Base-by-base conservation (phyloP, 2,888 invertebrate species). In the Beris chalybata region DNA sequence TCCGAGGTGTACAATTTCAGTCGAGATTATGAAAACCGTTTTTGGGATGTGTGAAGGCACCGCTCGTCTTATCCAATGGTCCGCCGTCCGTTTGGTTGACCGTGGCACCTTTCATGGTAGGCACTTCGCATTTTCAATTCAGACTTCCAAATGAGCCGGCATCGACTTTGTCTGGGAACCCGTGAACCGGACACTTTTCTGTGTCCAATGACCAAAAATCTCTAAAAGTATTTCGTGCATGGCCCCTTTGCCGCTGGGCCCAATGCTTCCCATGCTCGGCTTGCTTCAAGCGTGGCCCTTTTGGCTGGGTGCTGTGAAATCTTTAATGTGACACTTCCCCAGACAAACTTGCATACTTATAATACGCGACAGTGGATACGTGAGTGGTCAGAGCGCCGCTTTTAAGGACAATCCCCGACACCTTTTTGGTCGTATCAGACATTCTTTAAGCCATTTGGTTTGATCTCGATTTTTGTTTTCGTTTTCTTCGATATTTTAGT, bases 321-420 rank as follows among this genome's bases (percentile, higher is more conserved):
- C 43, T 64, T 53, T 48, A 31, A 48, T 50, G 56, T 58, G 65
- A 64, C 67, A 64, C 58, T 57, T 65, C 67, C 63, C 64, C 43
- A 58, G 64, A 52, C 38, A 38, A 38, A 38, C 38, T 38, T 38
- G 38, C 38, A 38, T 38, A 38, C 38, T 38, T 38, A 38, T 38
- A 38, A 38, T 38, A 38, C 38, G 38, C 5, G 38, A 48, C 67
- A 69, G 66, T 59, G 69, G 67, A 67, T 65, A 64, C 64, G 32
- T 70, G 70, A 66, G 70, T 65, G 65, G 69, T 67, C 70, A 71
- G 68, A 76, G 78, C 78, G 75, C 78, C 78, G 79, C 78, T 78
- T 73, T 78, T 77, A 79, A 70, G 77, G 78, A 78, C 79, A 79
- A 78, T 78, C 79, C 77, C 9, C 76, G 77, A 78, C 79, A 78